These are phyloP conservation scores for Eumeta japonica DNA, from an alignment of 1,140 invertebrate genomes.

Conservation along the genomic window DNA sequence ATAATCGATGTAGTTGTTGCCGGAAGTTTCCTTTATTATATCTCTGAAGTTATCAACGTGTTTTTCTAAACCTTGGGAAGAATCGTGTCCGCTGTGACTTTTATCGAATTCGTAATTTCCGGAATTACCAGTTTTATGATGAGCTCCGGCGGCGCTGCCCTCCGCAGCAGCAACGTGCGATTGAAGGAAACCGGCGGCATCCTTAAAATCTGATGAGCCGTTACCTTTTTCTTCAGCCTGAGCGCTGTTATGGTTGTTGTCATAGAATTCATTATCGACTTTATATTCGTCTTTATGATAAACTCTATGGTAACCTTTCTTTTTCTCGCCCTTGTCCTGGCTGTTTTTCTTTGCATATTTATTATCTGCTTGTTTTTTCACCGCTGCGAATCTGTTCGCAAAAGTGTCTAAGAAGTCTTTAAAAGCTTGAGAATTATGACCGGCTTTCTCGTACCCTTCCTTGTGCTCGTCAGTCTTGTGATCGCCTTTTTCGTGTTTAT, in stretches of 20 bases:
- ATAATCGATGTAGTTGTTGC: too few relatives aligned
- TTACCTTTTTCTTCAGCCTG: constrained; percentile 25
- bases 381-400: constrained; percentile 33
- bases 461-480: constrained; percentile 12
- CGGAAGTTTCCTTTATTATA: too few relatives aligned
- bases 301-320: constrained; percentile 65
- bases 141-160: constrained; percentile 15
- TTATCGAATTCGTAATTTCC: constrained; percentile 16
- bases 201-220: constrained; percentile 21
- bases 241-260: constrained; percentile 47
- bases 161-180: constrained; percentile 20
- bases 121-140: constrained; percentile 16
- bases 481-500: constrained; percentile 14
- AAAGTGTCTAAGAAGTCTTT: constrained; percentile 38
- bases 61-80: constrained; percentile 7
- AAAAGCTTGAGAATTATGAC: constrained; percentile 22
- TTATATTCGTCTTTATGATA: constrained; percentile 73
- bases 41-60: neutral
- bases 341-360: constrained; percentile 22
- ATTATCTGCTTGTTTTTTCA: constrained; percentile 24
- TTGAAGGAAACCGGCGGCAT: constrained; percentile 22
- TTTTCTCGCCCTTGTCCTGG: constrained; percentile 63
- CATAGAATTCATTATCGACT: constrained; percentile 69
- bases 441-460: constrained; percentile 12
- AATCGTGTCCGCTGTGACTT: constrained; percentile 14